Conservation (phyloP, 2,797 vertebrate genomes). For the Acanthornis magna region DNA sequence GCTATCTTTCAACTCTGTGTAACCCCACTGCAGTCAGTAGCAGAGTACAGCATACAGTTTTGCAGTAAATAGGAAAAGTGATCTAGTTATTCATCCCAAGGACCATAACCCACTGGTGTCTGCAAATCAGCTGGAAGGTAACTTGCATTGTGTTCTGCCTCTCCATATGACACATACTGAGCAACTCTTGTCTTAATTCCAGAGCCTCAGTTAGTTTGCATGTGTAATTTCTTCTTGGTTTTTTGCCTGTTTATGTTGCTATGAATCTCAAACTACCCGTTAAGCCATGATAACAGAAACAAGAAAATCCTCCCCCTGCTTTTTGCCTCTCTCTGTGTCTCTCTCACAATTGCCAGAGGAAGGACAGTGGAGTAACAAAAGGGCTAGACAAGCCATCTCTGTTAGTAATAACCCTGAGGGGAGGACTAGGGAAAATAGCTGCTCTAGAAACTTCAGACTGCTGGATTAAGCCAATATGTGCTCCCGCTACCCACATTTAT, state of each 20-base stretch:
- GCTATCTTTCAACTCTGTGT: background rate
- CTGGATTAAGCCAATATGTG: background rate
- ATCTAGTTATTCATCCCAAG: background rate
- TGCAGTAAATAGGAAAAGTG: background rate
- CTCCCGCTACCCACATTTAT: background rate
- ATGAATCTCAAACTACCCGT: background rate
- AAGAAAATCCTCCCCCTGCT: background rate
- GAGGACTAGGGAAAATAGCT: background rate
- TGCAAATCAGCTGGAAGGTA: background rate
- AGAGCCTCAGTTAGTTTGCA: background rate
- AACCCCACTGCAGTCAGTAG: background rate
- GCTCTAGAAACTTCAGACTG: conserved; percentile 9
- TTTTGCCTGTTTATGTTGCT: background rate
- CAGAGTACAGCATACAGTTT: background rate
- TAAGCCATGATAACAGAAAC: background rate
- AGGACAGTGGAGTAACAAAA: background rate
- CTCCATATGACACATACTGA: background rate
- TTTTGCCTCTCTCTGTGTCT: background rate
- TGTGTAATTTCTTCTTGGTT: background rate
- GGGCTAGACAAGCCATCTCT: background rate
- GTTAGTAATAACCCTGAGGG: background rate
- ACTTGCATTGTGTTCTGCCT: background rate
- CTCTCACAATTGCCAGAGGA: background rate
- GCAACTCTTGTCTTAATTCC: background rate
- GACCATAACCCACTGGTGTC: background rate